These are phyloP conservation scores for Cistogaster globosa DNA, from an alignment of 2,888 invertebrate genomes.

Conservation along the genomic window DNA sequence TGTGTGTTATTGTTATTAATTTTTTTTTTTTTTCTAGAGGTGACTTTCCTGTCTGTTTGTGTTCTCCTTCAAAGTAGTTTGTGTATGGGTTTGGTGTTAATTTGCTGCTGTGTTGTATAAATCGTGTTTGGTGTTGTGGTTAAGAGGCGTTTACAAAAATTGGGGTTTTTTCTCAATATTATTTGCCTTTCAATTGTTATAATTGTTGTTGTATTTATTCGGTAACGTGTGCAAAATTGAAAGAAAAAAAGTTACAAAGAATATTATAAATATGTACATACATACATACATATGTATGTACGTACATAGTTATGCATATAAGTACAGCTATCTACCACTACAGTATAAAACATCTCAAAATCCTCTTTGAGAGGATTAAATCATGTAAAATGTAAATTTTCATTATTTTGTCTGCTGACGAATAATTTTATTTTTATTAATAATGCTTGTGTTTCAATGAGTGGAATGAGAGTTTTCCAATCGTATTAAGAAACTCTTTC, in stretches of 20 bases:
- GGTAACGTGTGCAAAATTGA: constrained; percentile 48
- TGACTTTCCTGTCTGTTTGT: constrained; percentile 51
- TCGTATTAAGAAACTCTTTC: too few species aligned
- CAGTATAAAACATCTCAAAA: constrained; percentile 1
- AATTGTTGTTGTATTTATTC: constrained; percentile 25
- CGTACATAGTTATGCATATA: too few species aligned
- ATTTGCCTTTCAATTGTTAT: constrained; percentile 33
- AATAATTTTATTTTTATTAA: not conserved
- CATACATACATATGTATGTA: not conserved
- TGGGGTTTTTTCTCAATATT: constrained; percentile 18
- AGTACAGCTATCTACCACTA: not conserved
- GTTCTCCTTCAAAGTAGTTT: constrained; percentile 54
- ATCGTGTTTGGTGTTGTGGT: constrained; percentile 38
- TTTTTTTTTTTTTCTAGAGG: constrained; percentile 45
- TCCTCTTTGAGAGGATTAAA: constrained; percentile 57
- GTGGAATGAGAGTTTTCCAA: constrained; percentile 11
- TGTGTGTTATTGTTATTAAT: constrained; percentile 53
- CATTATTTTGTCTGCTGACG: constrained; percentile 17
- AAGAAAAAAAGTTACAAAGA: constrained; percentile 26
- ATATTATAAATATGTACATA: constrained; percentile 16
- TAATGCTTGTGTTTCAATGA: not conserved
- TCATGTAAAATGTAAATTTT: constrained; percentile 10
- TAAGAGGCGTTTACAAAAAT: constrained; percentile 57
- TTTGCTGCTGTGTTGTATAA: constrained; percentile 19
- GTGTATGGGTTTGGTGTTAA: constrained; percentile 7